Base-by-base conservation (phyloP, 2,113 vertebrate species). In the Cavia porcellus region DNA sequence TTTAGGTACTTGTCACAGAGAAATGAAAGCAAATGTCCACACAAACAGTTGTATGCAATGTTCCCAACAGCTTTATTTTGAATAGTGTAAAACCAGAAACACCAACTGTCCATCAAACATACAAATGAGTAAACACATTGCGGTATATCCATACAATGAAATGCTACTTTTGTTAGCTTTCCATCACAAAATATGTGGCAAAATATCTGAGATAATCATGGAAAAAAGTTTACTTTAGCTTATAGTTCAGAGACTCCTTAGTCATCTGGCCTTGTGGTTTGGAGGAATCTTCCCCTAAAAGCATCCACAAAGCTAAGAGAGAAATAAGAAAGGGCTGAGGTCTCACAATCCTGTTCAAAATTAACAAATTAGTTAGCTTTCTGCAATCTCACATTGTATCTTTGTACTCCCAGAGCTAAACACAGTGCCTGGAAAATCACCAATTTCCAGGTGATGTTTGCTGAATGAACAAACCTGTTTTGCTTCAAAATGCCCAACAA, bases 21-120 rank as follows among this genome's bases (percentile, higher is more conserved):
- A 95, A 95, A 86, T 59, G 10, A 81, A 94, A 94, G n/a, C 28
- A 24, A 38, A 79, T 52, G 7, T 86, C 57, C 55, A 20, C 9
- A 83, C 52, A 96, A 86, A 86, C 8, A 82, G 13, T n/a, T 75
- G 42, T 50, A 52, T 10, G n/a, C 32, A 81, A 93, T 35, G 28
- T 50, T 84, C 50, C 66, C 50, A 79, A 32, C 0, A 42, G 30
- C 68, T 89, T 74, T 75, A 83, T 61, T 66, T 79, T 80, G 14
- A 70, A 90, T 24, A 55, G 19, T 62, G 50, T 77, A 61, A 66
- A 90, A 68, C 47, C 25, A 14, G 24, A 93, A 92, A 75, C 64
- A 90, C 25, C 50, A 64, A 86, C 79, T 47, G 32, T 47, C 55
- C 84, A 72, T 24, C 42, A 66, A 59, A 30, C 55, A 35, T 11